Percentiles rank a stretch among this genome's conserved stretches.
Conservation (phyloP, 2,888 invertebrate species). For the Diaprepes abbreviatus region DNA sequence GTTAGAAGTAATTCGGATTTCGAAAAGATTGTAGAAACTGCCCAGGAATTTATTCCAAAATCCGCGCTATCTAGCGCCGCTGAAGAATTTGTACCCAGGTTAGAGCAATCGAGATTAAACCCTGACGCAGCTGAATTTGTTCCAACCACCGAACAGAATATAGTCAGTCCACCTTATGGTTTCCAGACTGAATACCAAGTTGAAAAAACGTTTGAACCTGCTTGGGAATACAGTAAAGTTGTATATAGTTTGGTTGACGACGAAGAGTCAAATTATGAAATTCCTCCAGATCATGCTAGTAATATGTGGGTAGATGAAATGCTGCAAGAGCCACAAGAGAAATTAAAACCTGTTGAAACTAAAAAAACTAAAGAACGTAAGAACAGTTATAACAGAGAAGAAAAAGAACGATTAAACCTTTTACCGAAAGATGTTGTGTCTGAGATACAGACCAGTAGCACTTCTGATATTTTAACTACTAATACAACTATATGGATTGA, state of each 20-base stretch:
- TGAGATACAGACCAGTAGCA: slow-evolving; percentile 52
- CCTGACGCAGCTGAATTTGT: slow-evolving; percentile 66
- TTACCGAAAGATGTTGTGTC: slow-evolving; percentile 57
- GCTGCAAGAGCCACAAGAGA: slow-evolving; percentile 55
- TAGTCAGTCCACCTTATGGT: neutral
- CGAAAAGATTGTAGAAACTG: slow-evolving; percentile 61
- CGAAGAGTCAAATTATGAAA: slow-evolving; percentile 57
- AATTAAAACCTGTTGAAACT: slow-evolving; percentile 31
- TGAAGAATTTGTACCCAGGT: slow-evolving; percentile 62
- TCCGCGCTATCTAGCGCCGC: slow-evolving; percentile 53
- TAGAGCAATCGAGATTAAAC: slow-evolving; percentile 61
- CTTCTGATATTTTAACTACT: slow-evolving; percentile 36
- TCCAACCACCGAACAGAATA: slow-evolving; percentile 57
- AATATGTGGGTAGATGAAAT: slow-evolving; percentile 63
- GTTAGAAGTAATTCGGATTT: slow-evolving; percentile 53
- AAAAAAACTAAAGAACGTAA: slow-evolving; percentile 29
- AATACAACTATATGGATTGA: slow-evolving; percentile 13
- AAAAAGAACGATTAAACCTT: slow-evolving; percentile 54
- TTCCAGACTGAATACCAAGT: slow-evolving; percentile 26
- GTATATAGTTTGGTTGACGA: slow-evolving; percentile 54
- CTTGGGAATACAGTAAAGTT: slow-evolving; percentile 56
- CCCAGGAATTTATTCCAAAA: slow-evolving; percentile 62
- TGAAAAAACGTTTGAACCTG: slow-evolving; percentile 32
- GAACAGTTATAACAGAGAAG: slow-evolving; percentile 42
- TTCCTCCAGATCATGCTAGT: slow-evolving; percentile 60